Evolutionary conservation across 2,797 vertebrate species (phyloP), one percentile per base, ranked within the genome.

Genomic region (Prunella strophiata): DNA sequence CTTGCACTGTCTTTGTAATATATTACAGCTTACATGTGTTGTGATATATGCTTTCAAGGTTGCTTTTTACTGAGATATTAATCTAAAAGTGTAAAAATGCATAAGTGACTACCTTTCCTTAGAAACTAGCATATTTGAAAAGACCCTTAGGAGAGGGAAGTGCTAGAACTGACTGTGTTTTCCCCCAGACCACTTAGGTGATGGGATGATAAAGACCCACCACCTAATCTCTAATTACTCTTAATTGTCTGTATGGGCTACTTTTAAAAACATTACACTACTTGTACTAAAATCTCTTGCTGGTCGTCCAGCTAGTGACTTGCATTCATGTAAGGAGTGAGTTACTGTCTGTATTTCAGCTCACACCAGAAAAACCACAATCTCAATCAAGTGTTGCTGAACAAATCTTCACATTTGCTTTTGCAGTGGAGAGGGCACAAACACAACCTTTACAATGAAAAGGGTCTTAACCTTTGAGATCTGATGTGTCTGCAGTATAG

Each of bases 221-320:
- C 23, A 63, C 10, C 3, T 76, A 27, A 21, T 47, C 15, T 80
- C 61, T 68, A 57, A 51, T 81, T 71, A 22, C 10, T 47, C 11
- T 36, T 23, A 51, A 34, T 54, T 65, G 8, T 38, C 26, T 78
- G 3, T 27, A 2, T 54, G 38, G 18, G 11, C 27, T 75, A 13
- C 2, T 2, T 78, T 75, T 68, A 10, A 34, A 79, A 66, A 13
- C 15, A 19, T 50, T 30, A 26, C 7, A 18, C 12, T 40, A 9
- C 6, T 13, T 66, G 36, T 61, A 8, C 21, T 73, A 22, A 63
- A 57, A 70, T 66, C 7, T 65, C 6, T 82, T 73, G 11, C n/a
- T n/a, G 12, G 2, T 38, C 2, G 2, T 77, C 20, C 42, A 87
- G 0, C 13, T 59, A 10, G 16, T 71, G 65, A 30, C 6, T 43